Evolutionary conservation across 2,113 vertebrate genomes (phyloP).

Genomic region (Sylvicapra grimmia): DNA sequence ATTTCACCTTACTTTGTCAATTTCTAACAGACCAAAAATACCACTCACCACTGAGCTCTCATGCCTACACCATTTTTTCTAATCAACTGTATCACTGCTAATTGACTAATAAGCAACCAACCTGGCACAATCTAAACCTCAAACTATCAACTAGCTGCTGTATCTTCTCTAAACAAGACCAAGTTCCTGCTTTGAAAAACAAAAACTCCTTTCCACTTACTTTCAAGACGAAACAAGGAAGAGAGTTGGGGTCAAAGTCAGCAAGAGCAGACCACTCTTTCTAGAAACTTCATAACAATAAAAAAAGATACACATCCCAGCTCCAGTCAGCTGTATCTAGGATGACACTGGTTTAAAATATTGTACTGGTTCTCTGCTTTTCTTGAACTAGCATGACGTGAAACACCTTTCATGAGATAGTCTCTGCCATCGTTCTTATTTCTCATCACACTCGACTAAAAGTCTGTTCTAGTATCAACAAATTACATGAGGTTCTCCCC

Average conservation of each 20-base stretch:
- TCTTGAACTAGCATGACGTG: background rate
- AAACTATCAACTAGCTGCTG: background rate
- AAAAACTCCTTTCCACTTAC: background rate
- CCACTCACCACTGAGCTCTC: background rate
- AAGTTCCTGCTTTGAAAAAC: background rate
- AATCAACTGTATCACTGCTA: background rate
- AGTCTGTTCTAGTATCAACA: background rate
- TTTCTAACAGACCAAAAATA: background rate
- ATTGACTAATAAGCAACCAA: background rate
- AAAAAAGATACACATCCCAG: background rate
- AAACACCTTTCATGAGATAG: background rate
- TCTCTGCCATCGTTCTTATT: background rate
- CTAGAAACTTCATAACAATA: background rate
- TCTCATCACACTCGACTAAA: background rate
- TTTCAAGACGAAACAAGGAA: background rate
- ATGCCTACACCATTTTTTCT: background rate
- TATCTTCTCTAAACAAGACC: background rate
- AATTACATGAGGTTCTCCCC: background rate
- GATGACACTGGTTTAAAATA: background rate
- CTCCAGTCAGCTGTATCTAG: background rate
- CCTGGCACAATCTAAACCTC: background rate
- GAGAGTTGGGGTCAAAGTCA: background rate
- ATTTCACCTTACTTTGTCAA: background rate
- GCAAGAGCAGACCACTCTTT: background rate
- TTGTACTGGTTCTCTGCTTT: background rate